phyloP scores from a whole-genome alignment of 2,888 invertebrate genomes.

The Catocala sponsa region DNA sequence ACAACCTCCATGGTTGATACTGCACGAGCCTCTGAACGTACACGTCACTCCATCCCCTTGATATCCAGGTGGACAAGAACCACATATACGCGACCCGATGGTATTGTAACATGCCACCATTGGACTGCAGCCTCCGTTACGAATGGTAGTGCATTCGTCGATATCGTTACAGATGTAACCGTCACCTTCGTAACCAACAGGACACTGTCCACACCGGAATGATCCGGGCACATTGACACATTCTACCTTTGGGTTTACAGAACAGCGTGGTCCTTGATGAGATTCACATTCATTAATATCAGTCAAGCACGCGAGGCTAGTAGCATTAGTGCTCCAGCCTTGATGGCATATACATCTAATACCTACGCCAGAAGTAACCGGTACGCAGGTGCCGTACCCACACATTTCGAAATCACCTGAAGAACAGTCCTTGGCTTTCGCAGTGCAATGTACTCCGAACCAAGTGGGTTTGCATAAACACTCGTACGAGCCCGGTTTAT shows the following conservation, averaged over 20 bases:
- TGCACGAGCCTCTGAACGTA: constrained; percentile 90
- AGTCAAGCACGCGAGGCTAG: constrained; percentile 91
- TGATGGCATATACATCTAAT: constrained; percentile 94
- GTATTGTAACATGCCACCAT: constrained; percentile 96
- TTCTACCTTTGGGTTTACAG: constrained; percentile 92
- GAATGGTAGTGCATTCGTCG: constrained; percentile 94
- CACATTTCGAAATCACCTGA: constrained; percentile 92
- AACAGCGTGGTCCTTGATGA: constrained; percentile 91
- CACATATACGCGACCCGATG: constrained; percentile 95
- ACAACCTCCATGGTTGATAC: constrained; percentile 94
- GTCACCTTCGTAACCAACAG: constrained; percentile 94
- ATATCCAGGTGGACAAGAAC: constrained; percentile 95
- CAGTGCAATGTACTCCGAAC: constrained; percentile 95
- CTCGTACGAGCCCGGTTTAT: constrained; percentile 93
- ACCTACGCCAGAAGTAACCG: constrained; percentile 88
- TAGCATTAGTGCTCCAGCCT: constrained; percentile 94
- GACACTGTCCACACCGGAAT: constrained; percentile 96
- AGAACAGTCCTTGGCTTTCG: constrained; percentile 91
- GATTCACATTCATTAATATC: constrained; percentile 96
- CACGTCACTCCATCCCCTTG: constrained; percentile 94
- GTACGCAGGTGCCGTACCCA: constrained; percentile 95
- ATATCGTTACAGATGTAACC: constrained; percentile 95
- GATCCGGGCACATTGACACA: constrained; percentile 97
- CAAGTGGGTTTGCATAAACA: constrained; percentile 93
- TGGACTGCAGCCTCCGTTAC: constrained; percentile 97